Evolutionary conservation across 1,140 invertebrate genomes (phyloP), one percentile per base, ranked within the genome.

Genomic region (Drosophila repletoides): DNA sequence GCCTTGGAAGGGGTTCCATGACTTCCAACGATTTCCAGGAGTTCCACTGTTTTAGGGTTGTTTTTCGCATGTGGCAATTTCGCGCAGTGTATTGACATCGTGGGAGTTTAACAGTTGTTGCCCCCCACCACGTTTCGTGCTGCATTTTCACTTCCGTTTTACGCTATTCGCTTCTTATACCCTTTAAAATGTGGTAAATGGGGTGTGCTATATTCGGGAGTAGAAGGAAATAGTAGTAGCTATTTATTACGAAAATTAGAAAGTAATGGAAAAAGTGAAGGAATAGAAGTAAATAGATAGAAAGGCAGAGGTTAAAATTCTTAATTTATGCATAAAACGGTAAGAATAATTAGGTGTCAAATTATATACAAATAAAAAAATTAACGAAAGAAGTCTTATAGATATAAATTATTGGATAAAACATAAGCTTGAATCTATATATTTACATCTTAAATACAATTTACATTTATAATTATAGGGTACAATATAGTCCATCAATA

Each of bases 71-170:
- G 22, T 24, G 7, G 14, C 36, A 29, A 28, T 65, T 76, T 64
- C 60, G 73, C 34, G 41, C 73, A 70, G 69, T 74, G 69, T 77
- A 71, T 61, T 55, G 53, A 67, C 66, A 74, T 64, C 76, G 79
- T 84, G 79, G 71, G 79, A 84, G 75, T 80, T 68, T 59, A 26
- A 46, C 79, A 84, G 60, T 68, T 80, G 80, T 48, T 29, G 17
- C 26, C 17, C 24, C 48, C 36, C 15, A 10, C 40, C 15, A 9
- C 24, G 7, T 12, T 45, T 12, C n/a, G 6, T 29, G 55, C 29
- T 69, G 49, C 53, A 79, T 64, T 79, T 73, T 40, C 48, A 46
- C 70, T 53, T 56, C 49, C 45, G 61, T 34, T 49, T 34, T 56
- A 29, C 14, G 24, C 29, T 41, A n/a, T 48, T n/a, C 17, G 49